Evolutionary conservation across 2,113 vertebrate species (phyloP).

Genomic region (Polyodon spathula): DNA sequence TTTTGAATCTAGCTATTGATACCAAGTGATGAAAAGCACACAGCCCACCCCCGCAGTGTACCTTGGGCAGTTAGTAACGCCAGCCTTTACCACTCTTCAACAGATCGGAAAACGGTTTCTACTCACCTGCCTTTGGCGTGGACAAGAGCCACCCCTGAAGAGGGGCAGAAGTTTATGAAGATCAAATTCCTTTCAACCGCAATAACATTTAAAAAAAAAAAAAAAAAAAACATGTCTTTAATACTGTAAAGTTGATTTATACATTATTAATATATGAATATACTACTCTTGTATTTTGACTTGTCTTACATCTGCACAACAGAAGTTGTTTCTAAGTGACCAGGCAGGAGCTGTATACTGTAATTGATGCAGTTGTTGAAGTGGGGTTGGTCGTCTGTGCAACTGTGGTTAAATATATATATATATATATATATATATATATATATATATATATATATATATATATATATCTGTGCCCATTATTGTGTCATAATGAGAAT

Average conservation of each 20-base stretch:
- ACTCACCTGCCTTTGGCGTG: slow-evolving; percentile 61
- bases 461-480: too few relatives aligned
- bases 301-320: background rate
- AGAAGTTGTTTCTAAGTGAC: background rate
- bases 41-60: too few relatives aligned
- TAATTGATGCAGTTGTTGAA: too few relatives aligned
- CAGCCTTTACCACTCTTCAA: too few relatives aligned
- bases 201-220: slow-evolving; percentile 33
- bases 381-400: too few relatives aligned
- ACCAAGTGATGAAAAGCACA: background rate
- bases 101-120: slow-evolving; percentile 53
- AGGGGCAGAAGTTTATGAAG: slow-evolving; percentile 61
- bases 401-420: too few relatives aligned
- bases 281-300: background rate
- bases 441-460: too few relatives aligned
- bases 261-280: background rate
- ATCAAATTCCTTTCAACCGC: slow-evolving; percentile 53
- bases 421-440: too few relatives aligned
- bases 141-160: slow-evolving; percentile 55
- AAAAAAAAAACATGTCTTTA: background rate
- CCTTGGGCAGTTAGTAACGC: too few relatives aligned
- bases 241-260: background rate
- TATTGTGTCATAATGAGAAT: too few relatives aligned
- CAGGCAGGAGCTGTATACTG: too few relatives aligned
- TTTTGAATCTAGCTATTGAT: background rate